Evolutionary conservation across 2,113 vertebrate species (phyloP), one percentile per base, ranked within the genome.

Genomic region (Tyrannus savana): DNA sequence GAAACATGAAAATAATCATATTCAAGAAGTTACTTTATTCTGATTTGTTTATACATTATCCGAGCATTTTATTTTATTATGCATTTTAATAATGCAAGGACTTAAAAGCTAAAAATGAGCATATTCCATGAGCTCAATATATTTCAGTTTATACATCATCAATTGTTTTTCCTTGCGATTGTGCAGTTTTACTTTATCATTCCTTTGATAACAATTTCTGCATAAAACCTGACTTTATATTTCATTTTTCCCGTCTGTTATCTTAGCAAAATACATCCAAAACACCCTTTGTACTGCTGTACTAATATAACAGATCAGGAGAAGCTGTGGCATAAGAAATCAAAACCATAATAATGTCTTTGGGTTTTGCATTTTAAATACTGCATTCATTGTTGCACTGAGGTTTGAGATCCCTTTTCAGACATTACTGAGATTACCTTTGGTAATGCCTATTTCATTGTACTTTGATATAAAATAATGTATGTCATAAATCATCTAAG

Each of bases 381-480:
- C 98, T 95, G 97, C 79, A 67, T 98, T 98, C 98, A 98, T 98
- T 97, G 98, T 98, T 98, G 97, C 97, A 44, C 97, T 97, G 98
- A 98, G 98, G 96, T 97, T 98, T 98, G 97, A 97, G 97, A 98
- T 98, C 98, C 98, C 98, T 98, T 98, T 91, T 96, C 98, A 98
- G 98, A 98, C 98, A 98, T 98, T 98, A 98, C 94, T 37, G 96
- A 98, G 98, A 98, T 98, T 98, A 98, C 98, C 97, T 98, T 98
- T 97, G 97, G 98, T 98, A 98, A 98, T 98, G 98, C 98, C 98
- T 98, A 97, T 98, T 98, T 98, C 98, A 98, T 98, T 98, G 98
- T 98, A 97, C 98, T 98, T 98, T 98, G 98, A 98, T 98, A 98
- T 98, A 98, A 98, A 98, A 98, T 98, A 98, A 98, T 98, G 97